These are phyloP conservation scores for Schizotus pectinicornis DNA, from an alignment of 2,888 invertebrate genomes.

Conservation along the genomic window DNA sequence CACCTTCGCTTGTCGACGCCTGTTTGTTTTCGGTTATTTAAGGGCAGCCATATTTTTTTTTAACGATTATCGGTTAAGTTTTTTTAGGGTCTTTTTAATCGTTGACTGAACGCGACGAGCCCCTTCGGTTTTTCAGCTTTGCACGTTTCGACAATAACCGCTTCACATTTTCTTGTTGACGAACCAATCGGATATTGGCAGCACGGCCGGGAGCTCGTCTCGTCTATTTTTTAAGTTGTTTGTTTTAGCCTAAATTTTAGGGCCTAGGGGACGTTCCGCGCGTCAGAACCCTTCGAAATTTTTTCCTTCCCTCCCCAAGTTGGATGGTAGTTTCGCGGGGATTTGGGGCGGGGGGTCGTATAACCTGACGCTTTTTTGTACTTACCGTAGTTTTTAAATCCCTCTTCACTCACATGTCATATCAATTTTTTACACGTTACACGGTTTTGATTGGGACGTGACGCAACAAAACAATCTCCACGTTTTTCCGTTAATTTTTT, in stretches of 20 bases:
- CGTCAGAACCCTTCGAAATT: no score
- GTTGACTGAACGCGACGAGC: neutral
- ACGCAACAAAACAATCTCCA: conserved; percentile 6
- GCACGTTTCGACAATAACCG: conserved; percentile 22
- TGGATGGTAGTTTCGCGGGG: no score
- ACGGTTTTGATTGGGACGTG: conserved; percentile 2
- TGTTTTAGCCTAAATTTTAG: conserved; percentile 17
- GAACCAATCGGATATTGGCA: neutral
- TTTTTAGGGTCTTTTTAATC: neutral
- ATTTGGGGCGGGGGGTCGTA: neutral
- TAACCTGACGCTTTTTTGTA: conserved; percentile 25
- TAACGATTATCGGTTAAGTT: conserved; percentile 6
- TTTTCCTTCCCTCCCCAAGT: no score
- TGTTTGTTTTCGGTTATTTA: conserved; percentile 25
- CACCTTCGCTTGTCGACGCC: conserved; percentile 21
- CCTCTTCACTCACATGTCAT: conserved; percentile 15
- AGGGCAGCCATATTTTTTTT: conserved; percentile 25
- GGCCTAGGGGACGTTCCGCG: conserved; percentile 8
- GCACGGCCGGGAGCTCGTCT: conserved; percentile 12
- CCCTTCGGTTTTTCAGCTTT: conserved; percentile 11
- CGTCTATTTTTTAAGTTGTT: conserved; percentile 5
- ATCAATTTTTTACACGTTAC: conserved; percentile 22
- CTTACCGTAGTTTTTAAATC: conserved; percentile 18
- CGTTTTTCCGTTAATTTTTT: neutral
- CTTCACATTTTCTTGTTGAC: conserved; percentile 18